Conservation (phyloP, 2,797 vertebrate species). For the Taeniopygia guttata region DNA sequence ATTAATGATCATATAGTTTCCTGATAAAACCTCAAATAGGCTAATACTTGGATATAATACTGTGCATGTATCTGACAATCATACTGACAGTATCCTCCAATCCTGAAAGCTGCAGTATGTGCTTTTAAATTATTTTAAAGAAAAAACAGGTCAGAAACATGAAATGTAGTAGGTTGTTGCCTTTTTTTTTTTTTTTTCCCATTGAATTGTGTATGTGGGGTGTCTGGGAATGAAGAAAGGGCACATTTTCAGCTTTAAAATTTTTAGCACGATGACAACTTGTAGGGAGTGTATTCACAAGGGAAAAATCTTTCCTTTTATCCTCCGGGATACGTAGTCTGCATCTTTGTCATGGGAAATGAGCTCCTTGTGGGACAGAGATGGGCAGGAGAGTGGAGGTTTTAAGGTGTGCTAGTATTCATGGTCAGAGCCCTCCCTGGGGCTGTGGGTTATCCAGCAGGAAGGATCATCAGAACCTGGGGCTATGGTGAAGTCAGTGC, state of each 20-base stretch:
- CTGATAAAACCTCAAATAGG: slow-evolving; percentile 38
- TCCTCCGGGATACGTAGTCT: no score
- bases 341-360: neutral
- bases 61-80: neutral
- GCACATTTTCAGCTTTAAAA: neutral
- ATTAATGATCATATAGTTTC: slow-evolving; percentile 7
- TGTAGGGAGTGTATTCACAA: neutral
- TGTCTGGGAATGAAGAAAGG: neutral
- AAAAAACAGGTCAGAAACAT: neutral
- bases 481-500: neutral
- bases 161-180: neutral
- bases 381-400: neutral
- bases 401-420: neutral
- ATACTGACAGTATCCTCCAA: neutral
- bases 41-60: neutral
- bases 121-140: neutral
- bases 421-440: neutral
- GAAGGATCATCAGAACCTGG: no score
- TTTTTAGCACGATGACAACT: neutral
- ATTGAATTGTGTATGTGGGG: neutral
- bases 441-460: neutral
- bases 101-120: neutral
- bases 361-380: neutral
- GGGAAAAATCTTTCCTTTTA: neutral
- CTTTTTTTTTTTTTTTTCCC: neutral